These are phyloP conservation scores for Herpetotheres cachinnans DNA, from an alignment of 2,113 vertebrate genomes.

Conservation along the genomic window DNA sequence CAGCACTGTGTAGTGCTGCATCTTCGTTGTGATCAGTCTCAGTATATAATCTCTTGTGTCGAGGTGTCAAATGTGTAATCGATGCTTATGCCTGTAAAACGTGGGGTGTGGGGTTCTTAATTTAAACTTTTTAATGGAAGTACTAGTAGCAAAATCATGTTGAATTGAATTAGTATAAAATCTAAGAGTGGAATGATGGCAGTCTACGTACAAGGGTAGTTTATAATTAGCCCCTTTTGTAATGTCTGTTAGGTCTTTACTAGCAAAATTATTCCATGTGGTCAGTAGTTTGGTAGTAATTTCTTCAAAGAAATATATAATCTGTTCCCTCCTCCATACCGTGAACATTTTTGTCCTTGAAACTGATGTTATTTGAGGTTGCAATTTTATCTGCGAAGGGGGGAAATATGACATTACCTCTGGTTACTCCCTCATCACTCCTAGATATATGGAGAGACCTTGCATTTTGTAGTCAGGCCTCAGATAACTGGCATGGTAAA, in stretches of 20 bases:
- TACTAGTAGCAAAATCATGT: not conserved
- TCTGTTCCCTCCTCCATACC: not conserved
- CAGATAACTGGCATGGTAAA: rapidly evolving
- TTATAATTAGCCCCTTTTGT: not conserved
- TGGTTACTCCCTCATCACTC: not conserved
- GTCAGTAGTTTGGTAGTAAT: not conserved
- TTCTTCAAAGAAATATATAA: not conserved
- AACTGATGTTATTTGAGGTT: not conserved
- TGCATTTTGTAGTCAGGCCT: not conserved
- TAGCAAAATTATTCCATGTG: not conserved
- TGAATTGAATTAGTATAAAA: not conserved
- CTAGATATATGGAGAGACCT: not conserved
- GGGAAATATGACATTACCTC: not conserved
- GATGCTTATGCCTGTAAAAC: not conserved
- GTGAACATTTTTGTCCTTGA: not conserved
- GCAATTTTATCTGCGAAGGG: not conserved
- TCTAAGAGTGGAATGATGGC: not conserved
- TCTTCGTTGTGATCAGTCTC: not conserved
- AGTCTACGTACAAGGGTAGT: not conserved
- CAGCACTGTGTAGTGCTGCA: not conserved
- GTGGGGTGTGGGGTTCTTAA: not conserved
- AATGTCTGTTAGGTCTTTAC: not conserved
- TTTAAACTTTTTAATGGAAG: not conserved
- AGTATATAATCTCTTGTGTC: not conserved
- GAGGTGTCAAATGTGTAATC: not conserved